These are phyloP conservation scores for Bruchidius siliquastri DNA, from an alignment of 2,888 invertebrate species.

Conservation along the genomic window DNA sequence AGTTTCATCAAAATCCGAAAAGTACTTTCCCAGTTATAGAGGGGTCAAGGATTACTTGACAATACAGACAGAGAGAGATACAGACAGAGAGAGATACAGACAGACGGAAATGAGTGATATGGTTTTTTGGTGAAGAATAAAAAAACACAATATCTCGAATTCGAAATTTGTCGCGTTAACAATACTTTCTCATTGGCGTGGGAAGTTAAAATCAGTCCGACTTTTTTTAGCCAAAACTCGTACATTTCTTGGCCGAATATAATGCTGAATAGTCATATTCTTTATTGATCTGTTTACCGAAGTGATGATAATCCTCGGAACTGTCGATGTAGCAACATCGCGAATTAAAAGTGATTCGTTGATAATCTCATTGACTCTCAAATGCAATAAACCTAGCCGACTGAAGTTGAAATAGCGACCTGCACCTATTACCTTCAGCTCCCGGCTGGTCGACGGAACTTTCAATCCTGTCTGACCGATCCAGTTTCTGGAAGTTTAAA, in stretches of 20 bases:
- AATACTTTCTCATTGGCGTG: too few species aligned
- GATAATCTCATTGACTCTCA: neutral
- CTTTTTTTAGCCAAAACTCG: too few species aligned
- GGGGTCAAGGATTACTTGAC: too few species aligned
- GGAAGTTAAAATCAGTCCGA: too few species aligned
- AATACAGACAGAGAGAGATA: too few species aligned
- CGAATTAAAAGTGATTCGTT: neutral
- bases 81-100: too few species aligned
- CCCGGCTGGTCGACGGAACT: neutral
- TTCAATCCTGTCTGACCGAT: neutral
- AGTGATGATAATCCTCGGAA: neutral
- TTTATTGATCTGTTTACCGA: neutral
- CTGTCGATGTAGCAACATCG: neutral
- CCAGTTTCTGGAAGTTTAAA: neutral
- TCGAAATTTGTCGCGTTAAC: too few species aligned
- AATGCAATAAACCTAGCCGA: neutral
- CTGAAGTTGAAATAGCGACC: neutral
- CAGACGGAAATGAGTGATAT: too few species aligned
- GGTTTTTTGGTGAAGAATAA: too few species aligned
- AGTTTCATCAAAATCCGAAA: too few species aligned
- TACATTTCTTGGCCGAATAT: neutral
- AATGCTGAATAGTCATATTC: neutral
- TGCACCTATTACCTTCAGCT: neutral
- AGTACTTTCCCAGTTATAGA: too few species aligned
- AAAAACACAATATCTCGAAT: too few species aligned